phyloP scores from a whole-genome alignment of 2,888 invertebrate species.

The Ichneumoninae sp. region DNA sequence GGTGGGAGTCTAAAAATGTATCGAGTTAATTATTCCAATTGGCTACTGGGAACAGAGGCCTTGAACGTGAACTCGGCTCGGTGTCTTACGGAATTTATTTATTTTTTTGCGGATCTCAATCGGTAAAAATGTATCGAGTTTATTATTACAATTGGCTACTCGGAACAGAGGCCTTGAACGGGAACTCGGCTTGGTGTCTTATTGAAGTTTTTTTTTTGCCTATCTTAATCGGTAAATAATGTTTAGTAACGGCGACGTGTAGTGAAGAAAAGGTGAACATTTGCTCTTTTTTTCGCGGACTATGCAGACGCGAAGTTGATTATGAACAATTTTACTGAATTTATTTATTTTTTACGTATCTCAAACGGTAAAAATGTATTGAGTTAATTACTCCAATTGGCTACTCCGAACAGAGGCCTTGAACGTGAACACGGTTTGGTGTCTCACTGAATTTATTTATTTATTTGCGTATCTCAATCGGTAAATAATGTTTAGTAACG shows the following conservation, averaged over 20 bases:
- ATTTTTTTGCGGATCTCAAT: neutral
- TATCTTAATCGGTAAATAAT: neutral
- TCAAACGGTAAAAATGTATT: constrained; percentile 6
- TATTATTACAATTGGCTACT: constrained; percentile 12
- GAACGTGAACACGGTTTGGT: neutral
- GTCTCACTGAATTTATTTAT: neutral
- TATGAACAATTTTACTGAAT: neutral
- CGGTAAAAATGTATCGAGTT: neutral
- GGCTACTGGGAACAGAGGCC: neutral
- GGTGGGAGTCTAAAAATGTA: constrained; percentile 17
- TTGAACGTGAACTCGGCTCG: neutral
- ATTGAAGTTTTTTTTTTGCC: neutral
- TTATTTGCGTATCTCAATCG: neutral
- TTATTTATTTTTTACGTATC: neutral
- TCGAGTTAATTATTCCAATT: constrained; percentile 3
- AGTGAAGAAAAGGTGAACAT: neutral
- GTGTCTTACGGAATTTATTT: neutral
- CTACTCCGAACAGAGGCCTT: neutral
- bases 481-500: no score
- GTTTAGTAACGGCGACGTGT: neutral
- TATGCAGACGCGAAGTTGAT: neutral
- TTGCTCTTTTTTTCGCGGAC: neutral
- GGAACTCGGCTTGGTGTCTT: neutral
- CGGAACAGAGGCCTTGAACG: neutral
- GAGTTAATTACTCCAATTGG: constrained; percentile 3